A percentile compares a stretch with the other conserved stretches of the same genome.
Conservation (phyloP, 2,797 vertebrate genomes). For the Babyrousa celebensis region DNA sequence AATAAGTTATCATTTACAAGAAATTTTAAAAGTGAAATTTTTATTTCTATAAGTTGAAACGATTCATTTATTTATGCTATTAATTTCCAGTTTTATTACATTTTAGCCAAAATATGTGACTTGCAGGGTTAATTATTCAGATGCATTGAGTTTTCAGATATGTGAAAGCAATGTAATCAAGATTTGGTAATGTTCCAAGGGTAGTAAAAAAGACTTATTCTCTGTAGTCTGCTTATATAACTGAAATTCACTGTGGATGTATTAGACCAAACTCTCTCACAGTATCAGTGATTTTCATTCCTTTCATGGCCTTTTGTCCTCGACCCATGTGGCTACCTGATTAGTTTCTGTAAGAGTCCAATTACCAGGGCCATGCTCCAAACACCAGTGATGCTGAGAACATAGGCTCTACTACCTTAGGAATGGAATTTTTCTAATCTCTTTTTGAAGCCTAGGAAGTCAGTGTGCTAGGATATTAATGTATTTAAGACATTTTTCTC, state of each 20-base stretch:
- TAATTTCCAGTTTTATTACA: slow-evolving; percentile 32
- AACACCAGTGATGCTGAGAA: background rate
- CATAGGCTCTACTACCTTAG: background rate
- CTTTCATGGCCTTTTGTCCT: background rate
- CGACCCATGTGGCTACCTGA: background rate
- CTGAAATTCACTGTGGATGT: background rate
- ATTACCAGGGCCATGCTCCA: background rate
- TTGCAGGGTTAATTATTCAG: background rate
- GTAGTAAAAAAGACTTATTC: background rate
- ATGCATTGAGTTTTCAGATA: background rate
- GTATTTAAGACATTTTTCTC: background rate
- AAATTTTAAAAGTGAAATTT: background rate
- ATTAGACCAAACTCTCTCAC: background rate
- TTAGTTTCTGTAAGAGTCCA: background rate
- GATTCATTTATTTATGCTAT: background rate
- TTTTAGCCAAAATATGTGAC: slow-evolving; percentile 43
- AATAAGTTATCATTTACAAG: background rate
- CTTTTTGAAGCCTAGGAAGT: background rate
- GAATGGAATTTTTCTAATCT: background rate
- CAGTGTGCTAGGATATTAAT: background rate
- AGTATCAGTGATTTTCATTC: background rate
- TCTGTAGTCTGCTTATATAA: background rate
- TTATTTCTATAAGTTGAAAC: background rate
- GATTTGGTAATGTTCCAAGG: background rate
- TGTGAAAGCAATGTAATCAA: background rate